Percentiles rank a stretch among this genome's conserved stretches.
These are phyloP conservation scores for Alligator sinensis DNA, from an alignment of 2,113 vertebrate species.

Conservation along the genomic window DNA sequence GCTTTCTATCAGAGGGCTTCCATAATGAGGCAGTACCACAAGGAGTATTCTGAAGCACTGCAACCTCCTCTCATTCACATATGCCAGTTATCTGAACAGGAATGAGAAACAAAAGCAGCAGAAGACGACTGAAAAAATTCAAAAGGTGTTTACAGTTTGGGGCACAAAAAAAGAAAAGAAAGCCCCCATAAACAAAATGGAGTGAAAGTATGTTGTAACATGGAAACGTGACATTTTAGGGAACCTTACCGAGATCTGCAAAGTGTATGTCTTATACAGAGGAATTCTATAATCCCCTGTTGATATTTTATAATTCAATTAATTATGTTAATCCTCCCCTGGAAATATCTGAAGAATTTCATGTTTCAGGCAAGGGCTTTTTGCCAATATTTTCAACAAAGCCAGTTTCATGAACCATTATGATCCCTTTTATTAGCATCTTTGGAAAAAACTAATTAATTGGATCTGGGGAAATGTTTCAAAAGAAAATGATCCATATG, in stretches of 20 bases:
- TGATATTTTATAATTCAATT: constrained; percentile 41
- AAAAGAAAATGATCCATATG: constrained; percentile 15
- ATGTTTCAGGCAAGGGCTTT: not conserved
- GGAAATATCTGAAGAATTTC: constrained; percentile 34
- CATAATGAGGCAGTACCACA: not conserved
- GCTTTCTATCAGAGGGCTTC: not conserved
- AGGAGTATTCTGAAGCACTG: not conserved
- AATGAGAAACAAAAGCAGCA: not conserved
- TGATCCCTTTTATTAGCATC: not conserved
- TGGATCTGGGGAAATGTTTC: not conserved
- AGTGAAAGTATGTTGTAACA: not conserved
- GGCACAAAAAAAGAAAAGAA: not conserved
- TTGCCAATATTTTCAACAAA: constrained; percentile 6
- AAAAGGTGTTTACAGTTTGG: not conserved
- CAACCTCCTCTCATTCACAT: not conserved
- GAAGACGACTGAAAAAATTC: not conserved
- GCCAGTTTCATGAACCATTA: not conserved
- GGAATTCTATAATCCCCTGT: constrained; percentile 25
- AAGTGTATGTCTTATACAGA: not conserved
- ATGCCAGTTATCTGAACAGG: not conserved
- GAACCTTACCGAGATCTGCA: not conserved
- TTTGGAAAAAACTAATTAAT: constrained; percentile 7
- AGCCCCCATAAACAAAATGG: not conserved
- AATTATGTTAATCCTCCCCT: constrained; percentile 39
- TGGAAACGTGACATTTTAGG: constrained; percentile 4